phyloP scores from a whole-genome alignment of 2,113 vertebrate species.

The Malurus melanocephalus region DNA sequence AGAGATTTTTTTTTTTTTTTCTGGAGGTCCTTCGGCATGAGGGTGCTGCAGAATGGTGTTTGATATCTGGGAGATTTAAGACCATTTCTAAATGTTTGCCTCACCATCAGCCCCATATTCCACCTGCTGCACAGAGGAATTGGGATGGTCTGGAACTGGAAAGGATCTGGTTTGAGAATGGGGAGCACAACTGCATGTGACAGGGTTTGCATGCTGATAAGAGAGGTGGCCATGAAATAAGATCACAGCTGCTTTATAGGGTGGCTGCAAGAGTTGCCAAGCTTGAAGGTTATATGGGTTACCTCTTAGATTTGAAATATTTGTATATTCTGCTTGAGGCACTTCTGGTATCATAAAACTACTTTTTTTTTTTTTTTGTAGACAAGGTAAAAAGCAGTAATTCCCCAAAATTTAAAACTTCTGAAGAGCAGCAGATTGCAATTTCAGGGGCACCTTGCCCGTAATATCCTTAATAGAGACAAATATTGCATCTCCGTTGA shows the following conservation, averaged over 20 bases:
- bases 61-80: background rate
- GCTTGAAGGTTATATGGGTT: background rate
- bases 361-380: background rate
- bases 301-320: background rate
- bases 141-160: background rate
- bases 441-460: conserved; percentile 63
- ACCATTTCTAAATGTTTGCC: background rate
- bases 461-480: conserved; percentile 43
- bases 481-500: conserved; percentile 20
- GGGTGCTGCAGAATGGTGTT: background rate
- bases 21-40: background rate
- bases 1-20: background rate
- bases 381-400: background rate
- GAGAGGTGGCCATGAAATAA: background rate
- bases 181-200: background rate
- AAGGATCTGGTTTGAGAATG: background rate
- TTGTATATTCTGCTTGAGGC: background rate
- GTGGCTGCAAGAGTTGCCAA: background rate
- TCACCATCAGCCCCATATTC: background rate
- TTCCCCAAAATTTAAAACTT: conserved; percentile 21
- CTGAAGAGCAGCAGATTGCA: conserved; percentile 10
- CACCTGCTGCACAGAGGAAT: background rate
- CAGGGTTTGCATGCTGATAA: background rate
- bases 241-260: background rate
- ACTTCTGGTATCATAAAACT: background rate